Evolutionary conservation across 92 coral and sea anemone species (phyloP), one percentile per base, ranked within the genome.

Genomic region (Palythoa grandiflora): DNA sequence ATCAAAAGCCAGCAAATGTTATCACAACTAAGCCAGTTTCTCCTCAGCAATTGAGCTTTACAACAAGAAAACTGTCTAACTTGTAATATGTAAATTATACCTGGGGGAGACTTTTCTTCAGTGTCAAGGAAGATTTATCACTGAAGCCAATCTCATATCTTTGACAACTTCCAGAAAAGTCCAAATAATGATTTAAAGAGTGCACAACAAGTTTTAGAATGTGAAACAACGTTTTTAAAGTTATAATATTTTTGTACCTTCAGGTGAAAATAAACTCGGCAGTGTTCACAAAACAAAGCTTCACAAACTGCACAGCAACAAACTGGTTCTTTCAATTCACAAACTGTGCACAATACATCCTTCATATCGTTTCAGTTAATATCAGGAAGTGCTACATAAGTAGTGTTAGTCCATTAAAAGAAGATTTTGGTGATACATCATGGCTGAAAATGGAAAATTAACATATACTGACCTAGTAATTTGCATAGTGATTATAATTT

Each of bases 301-400:
- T 95, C 98, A 93, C 98, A 95, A 60, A 91, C 89, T 3, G 98
- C 98, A 95, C 98, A 95, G 89, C 98, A 95, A 57, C 89, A 77
- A 9, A 95, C 93, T 4, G 98, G 98, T 35, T 95, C 98, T 66
- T 93, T 93, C 44, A 71, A 37, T 84, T 95, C 92, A 95, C 98
- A 95, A 76, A 95, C 96, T 77, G 94, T 95, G 73, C 98, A 95
- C 72, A 94, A 79, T 17, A 91, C 89, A 51, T 95, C 98, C 86
- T 91, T 95, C 98, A 95, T 95, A 71, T 68, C 19, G 36, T 68
- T 20, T 68, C 20, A 10, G 10, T 70, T 70, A 38, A 38, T 48
- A 47, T 66, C 12, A 20, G 63, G 63, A 65, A 19, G 60, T 81
- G 74, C 13, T 35, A 11, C 15, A 3, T 65, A 10, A 81, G 5